These are phyloP conservation scores for Teleiodes luculella DNA, from an alignment of 2,888 invertebrate genomes.

Conservation along the genomic window DNA sequence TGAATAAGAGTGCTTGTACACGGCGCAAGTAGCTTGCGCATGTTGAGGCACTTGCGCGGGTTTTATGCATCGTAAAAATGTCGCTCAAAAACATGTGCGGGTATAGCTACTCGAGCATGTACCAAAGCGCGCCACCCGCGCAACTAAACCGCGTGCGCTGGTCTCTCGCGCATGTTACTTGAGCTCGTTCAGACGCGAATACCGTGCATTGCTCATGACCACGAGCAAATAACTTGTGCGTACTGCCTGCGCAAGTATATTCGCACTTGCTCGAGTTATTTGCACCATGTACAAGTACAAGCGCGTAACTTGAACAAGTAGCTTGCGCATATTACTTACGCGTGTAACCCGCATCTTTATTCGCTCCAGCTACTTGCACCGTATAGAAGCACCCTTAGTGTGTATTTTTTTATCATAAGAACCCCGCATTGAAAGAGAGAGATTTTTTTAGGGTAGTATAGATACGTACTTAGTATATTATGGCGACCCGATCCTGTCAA, in stretches of 20 bases:
- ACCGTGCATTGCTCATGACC: no score
- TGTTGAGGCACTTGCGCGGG: no score
- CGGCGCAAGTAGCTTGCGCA: no score
- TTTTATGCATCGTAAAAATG: neutral
- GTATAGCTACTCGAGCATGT: neutral
- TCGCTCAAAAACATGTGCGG: neutral
- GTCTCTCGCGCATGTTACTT: no score
- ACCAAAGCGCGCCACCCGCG: constrained; percentile 3
- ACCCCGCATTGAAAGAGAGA: no score
- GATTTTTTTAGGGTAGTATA: no score
- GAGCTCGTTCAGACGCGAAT: no score
- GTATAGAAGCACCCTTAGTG: constrained; percentile 4
- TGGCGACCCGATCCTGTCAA: no score
- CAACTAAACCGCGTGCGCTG: constrained; percentile 13
- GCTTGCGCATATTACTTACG: constrained; percentile 8
- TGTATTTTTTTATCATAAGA: no score
- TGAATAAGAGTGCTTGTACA: no score
- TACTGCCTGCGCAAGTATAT: constrained; percentile 4
- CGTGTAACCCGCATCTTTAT: constrained; percentile 11
- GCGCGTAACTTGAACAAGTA: constrained; percentile 5
- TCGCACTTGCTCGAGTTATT: constrained; percentile 16
- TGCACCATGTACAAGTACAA: constrained; percentile 16
- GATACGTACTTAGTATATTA: no score
- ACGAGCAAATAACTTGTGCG: neutral
- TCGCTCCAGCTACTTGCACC: constrained; percentile 7